Conservation (phyloP, 2,113 vertebrate species). For the Tretioscincus oriximinensis region DNA sequence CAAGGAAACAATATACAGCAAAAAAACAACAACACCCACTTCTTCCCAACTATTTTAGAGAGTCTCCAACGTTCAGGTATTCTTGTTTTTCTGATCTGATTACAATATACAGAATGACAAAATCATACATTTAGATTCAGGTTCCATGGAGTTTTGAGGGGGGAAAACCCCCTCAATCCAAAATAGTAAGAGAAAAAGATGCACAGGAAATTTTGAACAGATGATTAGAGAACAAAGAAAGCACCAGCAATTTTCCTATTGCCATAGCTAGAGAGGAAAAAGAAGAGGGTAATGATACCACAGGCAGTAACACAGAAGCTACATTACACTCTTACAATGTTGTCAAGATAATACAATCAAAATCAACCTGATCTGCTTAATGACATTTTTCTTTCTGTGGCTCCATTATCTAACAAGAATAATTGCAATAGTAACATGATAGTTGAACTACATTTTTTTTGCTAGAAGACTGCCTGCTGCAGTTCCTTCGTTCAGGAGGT, state of each 20-base stretch:
- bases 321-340: background rate
- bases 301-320: background rate
- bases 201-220: background rate
- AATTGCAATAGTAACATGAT: background rate
- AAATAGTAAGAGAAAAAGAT: background rate
- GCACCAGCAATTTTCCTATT: background rate
- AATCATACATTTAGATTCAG: background rate
- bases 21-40: background rate
- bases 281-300: background rate
- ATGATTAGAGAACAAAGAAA: background rate
- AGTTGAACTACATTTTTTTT: background rate
- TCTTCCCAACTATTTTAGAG: background rate
- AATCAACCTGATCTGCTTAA: conserved; percentile 4
- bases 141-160: too few species aligned
- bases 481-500: background rate
- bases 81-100: background rate
- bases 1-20: background rate
- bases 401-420: background rate
- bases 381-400: background rate
- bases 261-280: background rate
- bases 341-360: background rate
- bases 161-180: background rate
- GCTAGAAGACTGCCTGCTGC: background rate
- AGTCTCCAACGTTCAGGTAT: background rate
- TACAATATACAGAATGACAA: background rate